phyloP scores from a whole-genome alignment of 2,888 invertebrate species.

The Ferdinandea cuprea region DNA sequence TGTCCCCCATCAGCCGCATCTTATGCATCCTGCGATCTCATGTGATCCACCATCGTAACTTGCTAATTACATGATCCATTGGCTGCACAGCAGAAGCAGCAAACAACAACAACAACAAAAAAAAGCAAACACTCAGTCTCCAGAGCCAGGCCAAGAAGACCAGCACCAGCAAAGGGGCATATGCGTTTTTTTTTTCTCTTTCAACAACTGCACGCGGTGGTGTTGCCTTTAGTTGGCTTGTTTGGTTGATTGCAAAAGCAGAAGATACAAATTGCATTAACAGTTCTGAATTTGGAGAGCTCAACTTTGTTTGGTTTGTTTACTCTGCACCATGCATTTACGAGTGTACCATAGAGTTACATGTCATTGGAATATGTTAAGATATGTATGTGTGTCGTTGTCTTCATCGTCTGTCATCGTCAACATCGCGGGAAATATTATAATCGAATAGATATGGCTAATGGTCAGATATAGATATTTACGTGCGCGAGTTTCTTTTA shows the following conservation, averaged over 20 bases:
- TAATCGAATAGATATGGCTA: slow-evolving; percentile 73
- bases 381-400: neutral
- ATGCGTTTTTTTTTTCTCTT: slow-evolving; percentile 34
- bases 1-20: slow-evolving; percentile 43
- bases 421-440: slow-evolving; percentile 62
- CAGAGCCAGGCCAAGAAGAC: slow-evolving; percentile 52
- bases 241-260: slow-evolving; percentile 47
- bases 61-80: slow-evolving; percentile 65
- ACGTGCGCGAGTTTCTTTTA: slow-evolving; percentile 54
- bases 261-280: slow-evolving; percentile 72
- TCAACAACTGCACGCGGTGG: neutral
- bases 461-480: slow-evolving; percentile 51
- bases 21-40: slow-evolving; percentile 34
- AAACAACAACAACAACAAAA: no score
- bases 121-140: slow-evolving; percentile 41
- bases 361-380: slow-evolving; percentile 55
- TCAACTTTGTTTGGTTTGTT: slow-evolving; percentile 48
- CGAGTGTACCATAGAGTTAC: slow-evolving; percentile 39
- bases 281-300: slow-evolving; percentile 66
- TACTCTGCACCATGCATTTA: slow-evolving; percentile 35
- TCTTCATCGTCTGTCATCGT: slow-evolving; percentile 22
- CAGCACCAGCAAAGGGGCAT: slow-evolving; percentile 3
- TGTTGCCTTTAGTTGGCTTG: slow-evolving; percentile 63
- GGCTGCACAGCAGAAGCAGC: slow-evolving; percentile 12
- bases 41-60: slow-evolving; percentile 34